Evolutionary conservation across 2,113 vertebrate genomes (phyloP).

Genomic region (Malurus cyaneus): DNA sequence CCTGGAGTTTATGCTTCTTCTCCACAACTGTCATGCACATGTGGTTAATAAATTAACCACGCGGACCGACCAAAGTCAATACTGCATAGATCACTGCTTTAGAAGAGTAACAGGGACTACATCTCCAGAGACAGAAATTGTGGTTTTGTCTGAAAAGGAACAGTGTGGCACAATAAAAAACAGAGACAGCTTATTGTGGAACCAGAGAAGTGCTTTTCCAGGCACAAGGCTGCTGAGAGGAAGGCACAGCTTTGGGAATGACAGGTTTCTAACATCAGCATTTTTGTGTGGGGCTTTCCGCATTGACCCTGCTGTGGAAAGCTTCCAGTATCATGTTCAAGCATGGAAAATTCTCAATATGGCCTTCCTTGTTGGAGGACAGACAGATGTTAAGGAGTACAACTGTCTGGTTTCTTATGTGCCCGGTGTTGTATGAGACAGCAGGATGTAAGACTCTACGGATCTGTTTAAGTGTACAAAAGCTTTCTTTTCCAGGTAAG

Average conservation of each 20-base stretch:
- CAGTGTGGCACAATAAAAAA: neutral
- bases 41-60: conserved; percentile 31
- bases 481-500: neutral
- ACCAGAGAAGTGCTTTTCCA: neutral
- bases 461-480: neutral
- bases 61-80: neutral
- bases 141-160: conserved; percentile 21
- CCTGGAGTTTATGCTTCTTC: neutral
- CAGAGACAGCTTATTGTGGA: neutral
- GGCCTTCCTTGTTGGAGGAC: conserved; percentile 33
- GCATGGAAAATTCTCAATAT: conserved; percentile 40
- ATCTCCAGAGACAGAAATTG: neutral
- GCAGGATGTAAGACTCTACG: neutral
- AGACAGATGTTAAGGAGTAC: conserved; percentile 13
- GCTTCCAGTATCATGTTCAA: conserved; percentile 23
- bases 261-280: neutral
- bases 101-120: neutral
- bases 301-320: neutral
- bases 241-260: neutral
- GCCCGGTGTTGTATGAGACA: neutral
- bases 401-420: neutral
- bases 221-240: rapidly evolving
- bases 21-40: conserved; percentile 37
- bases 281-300: neutral
- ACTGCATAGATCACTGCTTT: neutral